Evolutionary conservation across 23 tunicate species (phyloP).

Genomic region (Phallusia fumigata): DNA sequence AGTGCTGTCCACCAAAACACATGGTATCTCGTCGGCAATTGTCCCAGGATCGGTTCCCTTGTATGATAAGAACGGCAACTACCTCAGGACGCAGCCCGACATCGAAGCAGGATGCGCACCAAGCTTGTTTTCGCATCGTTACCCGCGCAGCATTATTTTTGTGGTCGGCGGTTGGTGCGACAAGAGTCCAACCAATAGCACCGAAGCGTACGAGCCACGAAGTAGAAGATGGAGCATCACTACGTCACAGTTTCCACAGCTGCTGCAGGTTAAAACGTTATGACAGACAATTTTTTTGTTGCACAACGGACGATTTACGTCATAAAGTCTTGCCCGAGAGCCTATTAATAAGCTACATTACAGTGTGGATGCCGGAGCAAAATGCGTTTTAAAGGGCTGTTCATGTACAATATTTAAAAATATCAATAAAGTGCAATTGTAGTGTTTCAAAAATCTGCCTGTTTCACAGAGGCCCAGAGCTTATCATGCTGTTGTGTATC

Average conservation of each 20-base stretch:
- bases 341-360: too few species aligned
- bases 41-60: neutral
- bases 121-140: constrained; percentile 22
- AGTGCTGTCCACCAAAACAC: neutral
- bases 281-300: too few species aligned
- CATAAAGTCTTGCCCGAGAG: too few species aligned
- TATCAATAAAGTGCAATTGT: too few species aligned
- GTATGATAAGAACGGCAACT: neutral
- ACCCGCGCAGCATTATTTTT: constrained; percentile 52
- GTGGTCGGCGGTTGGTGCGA: constrained; percentile 95
- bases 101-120: constrained; percentile 2
- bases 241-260: constrained; percentile 32
- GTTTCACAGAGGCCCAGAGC: constrained; percentile 69
- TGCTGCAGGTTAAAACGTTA: constrained; percentile 53
- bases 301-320: too few species aligned
- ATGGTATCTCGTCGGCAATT: neutral
- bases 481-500: constrained; percentile 67
- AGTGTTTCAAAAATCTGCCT: too few species aligned
- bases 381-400: too few species aligned
- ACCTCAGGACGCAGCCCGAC: neutral
- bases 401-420: too few species aligned
- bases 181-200: constrained; percentile 64
- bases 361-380: too few species aligned
- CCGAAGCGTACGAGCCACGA: constrained; percentile 61
- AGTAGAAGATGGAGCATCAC: constrained; percentile 54